Evolutionary conservation across 2,797 vertebrate genomes (phyloP).

Genomic region (Loriculus beryllinus): DNA sequence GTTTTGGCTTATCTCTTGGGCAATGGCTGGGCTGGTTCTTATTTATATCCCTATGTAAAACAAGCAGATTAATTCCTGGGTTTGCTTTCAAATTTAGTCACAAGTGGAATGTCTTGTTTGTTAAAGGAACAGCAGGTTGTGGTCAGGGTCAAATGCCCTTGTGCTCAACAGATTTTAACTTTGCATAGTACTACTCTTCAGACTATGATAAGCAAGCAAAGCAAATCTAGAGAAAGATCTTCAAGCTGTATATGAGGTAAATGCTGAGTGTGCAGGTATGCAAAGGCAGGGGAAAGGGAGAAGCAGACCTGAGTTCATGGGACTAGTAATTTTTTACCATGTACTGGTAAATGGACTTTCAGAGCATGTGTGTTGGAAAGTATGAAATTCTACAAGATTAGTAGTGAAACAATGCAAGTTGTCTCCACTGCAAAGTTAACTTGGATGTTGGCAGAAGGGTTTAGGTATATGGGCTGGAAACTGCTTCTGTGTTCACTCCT

Average conservation of each 20-base stretch:
- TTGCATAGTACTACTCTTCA: conserved; percentile 38
- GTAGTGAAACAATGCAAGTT: neutral
- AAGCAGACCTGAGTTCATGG: neutral
- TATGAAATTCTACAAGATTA: neutral
- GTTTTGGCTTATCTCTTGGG: conserved; percentile 46
- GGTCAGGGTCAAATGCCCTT: conserved; percentile 65
- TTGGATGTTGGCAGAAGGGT: neutral
- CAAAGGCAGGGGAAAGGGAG: neutral
- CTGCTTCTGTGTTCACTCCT: neutral
- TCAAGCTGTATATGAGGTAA: neutral
- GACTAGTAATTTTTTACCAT: neutral
- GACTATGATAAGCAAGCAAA: conserved; percentile 50
- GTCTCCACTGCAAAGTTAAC: neutral
- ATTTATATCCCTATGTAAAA: conserved; percentile 63
- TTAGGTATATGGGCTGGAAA: neutral
- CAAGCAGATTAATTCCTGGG: conserved; percentile 47
- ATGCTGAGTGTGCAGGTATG: conserved; percentile 28
- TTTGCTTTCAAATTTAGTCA: conserved; percentile 60
- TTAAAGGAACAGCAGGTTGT: conserved; percentile 68
- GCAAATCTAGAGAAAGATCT: conserved; percentile 19
- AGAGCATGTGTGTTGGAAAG: fast-evolving
- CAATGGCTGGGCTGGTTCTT: conserved; percentile 32
- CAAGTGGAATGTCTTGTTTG: conserved; percentile 70
- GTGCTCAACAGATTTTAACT: conserved; percentile 61
- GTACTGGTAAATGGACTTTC: neutral